Conservation (phyloP, 2,113 vertebrate species). For the Pseudolaguvia tuberculata region DNA sequence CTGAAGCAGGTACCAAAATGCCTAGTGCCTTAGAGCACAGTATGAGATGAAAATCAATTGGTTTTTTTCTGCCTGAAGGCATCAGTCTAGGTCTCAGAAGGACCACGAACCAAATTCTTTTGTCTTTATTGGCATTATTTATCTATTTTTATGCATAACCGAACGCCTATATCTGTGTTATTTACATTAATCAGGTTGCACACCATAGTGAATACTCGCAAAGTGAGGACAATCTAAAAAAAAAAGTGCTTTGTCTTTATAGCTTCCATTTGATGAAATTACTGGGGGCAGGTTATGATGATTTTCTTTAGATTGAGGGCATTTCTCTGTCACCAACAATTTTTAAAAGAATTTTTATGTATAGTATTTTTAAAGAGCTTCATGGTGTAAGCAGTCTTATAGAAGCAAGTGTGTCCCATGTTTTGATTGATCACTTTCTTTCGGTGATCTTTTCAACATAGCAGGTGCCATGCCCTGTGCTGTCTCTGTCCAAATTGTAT, state of each 20-base stretch:
- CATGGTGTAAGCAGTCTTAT: slow-evolving; percentile 45
- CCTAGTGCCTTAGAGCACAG: slow-evolving; percentile 15
- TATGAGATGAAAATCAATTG: slow-evolving; percentile 34
- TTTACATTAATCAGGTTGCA: slow-evolving; percentile 74
- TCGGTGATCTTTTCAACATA: slow-evolving; percentile 44
- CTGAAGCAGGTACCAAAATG: slow-evolving; percentile 37
- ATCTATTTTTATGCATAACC: slow-evolving; percentile 74
- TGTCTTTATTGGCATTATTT: slow-evolving; percentile 74
- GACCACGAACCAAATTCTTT: slow-evolving; percentile 65
- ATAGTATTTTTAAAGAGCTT: slow-evolving; percentile 66
- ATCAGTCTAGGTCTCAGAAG: slow-evolving; percentile 61
- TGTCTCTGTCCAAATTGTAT: not conserved
- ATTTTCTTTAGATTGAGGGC: slow-evolving; percentile 67
- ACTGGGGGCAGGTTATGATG: slow-evolving; percentile 74
- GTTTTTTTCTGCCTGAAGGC: slow-evolving; percentile 46
- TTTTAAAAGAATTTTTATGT: slow-evolving; percentile 68
- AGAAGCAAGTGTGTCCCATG: slow-evolving; percentile 50
- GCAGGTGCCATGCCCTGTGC: not conserved
- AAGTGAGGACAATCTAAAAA: slow-evolving; percentile 75
- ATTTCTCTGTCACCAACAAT: slow-evolving; percentile 61
- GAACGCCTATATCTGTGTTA: slow-evolving; percentile 67
- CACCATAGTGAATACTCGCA: slow-evolving; percentile 60
- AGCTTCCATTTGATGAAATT: slow-evolving; percentile 73
- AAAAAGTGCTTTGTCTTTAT: slow-evolving; percentile 76
- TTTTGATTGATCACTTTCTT: slow-evolving; percentile 53